phyloP scores from a whole-genome alignment of 2,797 vertebrate genomes.

The Hoplostethus mediterraneus region DNA sequence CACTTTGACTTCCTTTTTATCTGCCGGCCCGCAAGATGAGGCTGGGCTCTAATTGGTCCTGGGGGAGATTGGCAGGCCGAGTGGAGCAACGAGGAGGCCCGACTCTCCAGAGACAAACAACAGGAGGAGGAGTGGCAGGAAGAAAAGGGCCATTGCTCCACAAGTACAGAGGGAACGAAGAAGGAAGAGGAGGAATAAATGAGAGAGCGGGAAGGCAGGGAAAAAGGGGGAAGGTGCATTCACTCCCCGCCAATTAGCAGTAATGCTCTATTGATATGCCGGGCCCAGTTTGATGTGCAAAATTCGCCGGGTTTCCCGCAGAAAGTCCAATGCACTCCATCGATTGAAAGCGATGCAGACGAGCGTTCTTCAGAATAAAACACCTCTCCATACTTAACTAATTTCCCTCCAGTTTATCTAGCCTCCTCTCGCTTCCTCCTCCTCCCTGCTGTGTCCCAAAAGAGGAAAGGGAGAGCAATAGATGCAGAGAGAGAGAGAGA shows the following conservation, averaged over 20 bases:
- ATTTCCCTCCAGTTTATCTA: constrained; percentile 64
- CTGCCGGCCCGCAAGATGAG: constrained; percentile 93
- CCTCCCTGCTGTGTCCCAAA: constrained; percentile 45
- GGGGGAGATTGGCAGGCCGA: constrained; percentile 91
- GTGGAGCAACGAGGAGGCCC: constrained; percentile 87
- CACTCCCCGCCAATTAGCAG: constrained; percentile 46
- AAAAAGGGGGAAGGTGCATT: constrained; percentile 36
- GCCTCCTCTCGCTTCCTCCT: constrained; percentile 42
- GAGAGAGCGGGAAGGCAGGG: constrained; percentile 74
- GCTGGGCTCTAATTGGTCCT: constrained; percentile 96
- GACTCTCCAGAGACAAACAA: constrained; percentile 92
- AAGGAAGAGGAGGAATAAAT: constrained; percentile 53
- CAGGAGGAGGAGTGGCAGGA: constrained; percentile 74
- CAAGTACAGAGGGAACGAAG: constrained; percentile 79
- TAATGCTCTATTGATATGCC: constrained; percentile 32
- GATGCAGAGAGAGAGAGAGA: constrained; percentile 27
- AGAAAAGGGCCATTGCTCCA: constrained; percentile 81
- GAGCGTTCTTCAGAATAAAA: constrained; percentile 59
- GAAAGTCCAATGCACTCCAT: constrained; percentile 62
- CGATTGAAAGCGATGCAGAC: constrained; percentile 74
- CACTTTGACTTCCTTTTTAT: constrained; percentile 90
- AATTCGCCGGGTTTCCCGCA: constrained; percentile 14
- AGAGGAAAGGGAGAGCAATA: constrained; percentile 63
- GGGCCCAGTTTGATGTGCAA: constrained; percentile 3
- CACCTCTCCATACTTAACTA: constrained; percentile 75